phyloP scores from a whole-genome alignment of 2,113 vertebrate species.

The Eidolon helvum region DNA sequence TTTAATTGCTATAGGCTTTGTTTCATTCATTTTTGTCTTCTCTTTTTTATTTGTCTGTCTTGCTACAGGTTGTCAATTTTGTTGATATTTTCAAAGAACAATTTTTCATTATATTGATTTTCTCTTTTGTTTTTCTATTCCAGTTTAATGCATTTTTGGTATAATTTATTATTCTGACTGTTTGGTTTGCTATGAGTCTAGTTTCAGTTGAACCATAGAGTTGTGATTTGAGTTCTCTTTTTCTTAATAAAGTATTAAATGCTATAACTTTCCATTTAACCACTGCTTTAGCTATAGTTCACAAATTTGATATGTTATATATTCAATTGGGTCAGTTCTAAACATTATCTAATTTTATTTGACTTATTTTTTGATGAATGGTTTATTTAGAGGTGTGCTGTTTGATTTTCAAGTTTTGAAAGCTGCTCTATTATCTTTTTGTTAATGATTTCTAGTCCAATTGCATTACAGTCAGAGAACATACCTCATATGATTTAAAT shows the following conservation, averaged over 20 bases:
- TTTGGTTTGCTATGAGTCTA: background rate
- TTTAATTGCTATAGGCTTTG: background rate
- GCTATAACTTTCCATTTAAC: background rate
- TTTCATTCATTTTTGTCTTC: background rate
- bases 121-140: background rate
- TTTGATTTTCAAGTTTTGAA: background rate
- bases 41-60: background rate
- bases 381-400: background rate
- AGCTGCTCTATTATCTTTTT: background rate
- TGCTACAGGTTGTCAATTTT: background rate
- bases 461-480: background rate
- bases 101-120: background rate
- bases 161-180: background rate
- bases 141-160: background rate
- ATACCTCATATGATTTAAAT: background rate
- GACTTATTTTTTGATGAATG: background rate
- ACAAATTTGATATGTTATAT: background rate
- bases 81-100: background rate
- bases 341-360: background rate
- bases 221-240: background rate
- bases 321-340: background rate
- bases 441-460: background rate
- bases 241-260: background rate
- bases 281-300: background rate
- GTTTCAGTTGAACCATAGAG: background rate